Base-by-base conservation (phyloP, 2,888 invertebrate species). In the Stenichneumon culpator region DNA sequence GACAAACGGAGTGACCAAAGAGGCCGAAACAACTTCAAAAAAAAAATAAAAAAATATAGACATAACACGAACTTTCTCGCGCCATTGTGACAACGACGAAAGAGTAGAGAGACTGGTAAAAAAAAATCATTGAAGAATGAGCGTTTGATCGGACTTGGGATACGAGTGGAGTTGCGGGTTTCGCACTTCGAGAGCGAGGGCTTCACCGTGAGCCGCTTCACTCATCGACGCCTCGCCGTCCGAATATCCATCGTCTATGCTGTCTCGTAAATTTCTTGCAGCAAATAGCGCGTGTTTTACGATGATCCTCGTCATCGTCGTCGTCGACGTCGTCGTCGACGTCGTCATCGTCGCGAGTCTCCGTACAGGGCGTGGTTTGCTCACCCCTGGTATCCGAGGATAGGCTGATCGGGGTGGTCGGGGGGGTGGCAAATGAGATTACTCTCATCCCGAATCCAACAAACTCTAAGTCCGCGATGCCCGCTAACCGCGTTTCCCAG, bases 391-490 rank as follows among this genome's bases (percentile, higher is more conserved):
- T 87, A 87, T 84, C 70, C 89, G 89, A 89, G 93, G 93, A 93
- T 93, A 93, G 93, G 93, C 91, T 93, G 92, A 93, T 94, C 92
- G 88, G 85, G 85, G 77, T 75, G 74, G 50, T 65, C 67, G 73
- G 50, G 90, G 90, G 90, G 90, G 87, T 90, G 90, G 89, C 93
- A 94, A 94, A 94, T 92, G 92, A 93, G 94, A 94, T 94, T 93
- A 93, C 90, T 92, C 90, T 93, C 93, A 94, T 93, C 93, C 94
- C 91, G 93, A 94, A 93, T 93, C 93, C 93, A 92, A 93, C 93
- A 93, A 93, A 93, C 93, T 92, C 90, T 91, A 87, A 70, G 81
- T 78, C 79, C 79, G 90, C 89, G 93, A 93, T 93, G 90, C 93
- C 93, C 90, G 92, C 92, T 93, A 93, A 93, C 93, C 93, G 93